phyloP scores from a whole-genome alignment of 2,797 vertebrate species.

The Argya squamiceps region DNA sequence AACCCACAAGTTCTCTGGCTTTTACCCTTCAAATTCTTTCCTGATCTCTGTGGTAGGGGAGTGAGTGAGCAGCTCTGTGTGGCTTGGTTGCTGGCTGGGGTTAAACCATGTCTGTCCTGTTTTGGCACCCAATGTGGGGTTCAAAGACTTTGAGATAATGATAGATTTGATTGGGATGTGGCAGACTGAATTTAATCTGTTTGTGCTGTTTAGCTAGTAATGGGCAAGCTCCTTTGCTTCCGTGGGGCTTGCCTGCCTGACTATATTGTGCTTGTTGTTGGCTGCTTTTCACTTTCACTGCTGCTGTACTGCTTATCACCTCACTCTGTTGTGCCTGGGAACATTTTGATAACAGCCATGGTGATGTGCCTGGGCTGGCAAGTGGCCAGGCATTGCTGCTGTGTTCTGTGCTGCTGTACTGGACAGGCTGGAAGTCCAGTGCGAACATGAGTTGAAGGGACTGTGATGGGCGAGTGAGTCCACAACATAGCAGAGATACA shows the following conservation, averaged over 20 bases:
- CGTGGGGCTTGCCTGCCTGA: background rate
- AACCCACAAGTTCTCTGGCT: background rate
- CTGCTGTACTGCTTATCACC: background rate
- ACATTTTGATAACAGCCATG: background rate
- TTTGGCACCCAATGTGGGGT: background rate
- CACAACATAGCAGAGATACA: background rate
- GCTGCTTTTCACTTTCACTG: background rate
- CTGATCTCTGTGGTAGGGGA: background rate
- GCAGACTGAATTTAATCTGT: background rate
- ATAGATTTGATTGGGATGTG: background rate
- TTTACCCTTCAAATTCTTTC: background rate
- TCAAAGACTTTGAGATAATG: background rate
- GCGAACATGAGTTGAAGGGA: background rate
- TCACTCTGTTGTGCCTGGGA: background rate
- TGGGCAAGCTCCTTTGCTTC: background rate
- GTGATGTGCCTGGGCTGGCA: background rate
- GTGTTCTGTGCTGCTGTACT: background rate
- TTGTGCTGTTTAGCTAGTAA: background rate
- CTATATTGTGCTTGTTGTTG: background rate
- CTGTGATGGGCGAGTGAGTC: background rate
- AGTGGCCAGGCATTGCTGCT: background rate
- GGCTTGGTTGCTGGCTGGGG: background rate
- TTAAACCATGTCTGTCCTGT: background rate
- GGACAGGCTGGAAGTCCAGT: background rate
- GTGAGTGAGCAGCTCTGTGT: accelerated